phyloP scores from a whole-genome alignment of 2,113 vertebrate genomes.

The Arvicanthis niloticus region DNA sequence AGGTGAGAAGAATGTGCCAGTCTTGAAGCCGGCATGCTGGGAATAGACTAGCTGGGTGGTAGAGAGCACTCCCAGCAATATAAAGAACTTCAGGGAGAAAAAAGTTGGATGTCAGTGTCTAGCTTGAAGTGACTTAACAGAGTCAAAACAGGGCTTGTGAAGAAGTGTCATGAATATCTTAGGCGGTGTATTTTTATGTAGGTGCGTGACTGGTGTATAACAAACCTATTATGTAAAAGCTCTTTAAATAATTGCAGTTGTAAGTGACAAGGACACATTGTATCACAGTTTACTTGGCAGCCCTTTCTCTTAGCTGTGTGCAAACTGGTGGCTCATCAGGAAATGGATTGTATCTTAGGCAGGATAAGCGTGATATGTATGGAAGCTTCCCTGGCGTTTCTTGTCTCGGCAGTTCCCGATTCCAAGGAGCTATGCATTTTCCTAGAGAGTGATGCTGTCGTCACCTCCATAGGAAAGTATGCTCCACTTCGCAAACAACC shows the following conservation, averaged over 20 bases:
- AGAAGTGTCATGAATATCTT: constrained; percentile 1
- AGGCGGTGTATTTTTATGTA: background rate
- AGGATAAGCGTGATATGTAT: background rate
- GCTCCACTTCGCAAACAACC: background rate
- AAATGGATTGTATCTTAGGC: background rate
- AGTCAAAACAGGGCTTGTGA: background rate
- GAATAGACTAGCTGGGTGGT: background rate
- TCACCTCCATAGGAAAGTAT: background rate
- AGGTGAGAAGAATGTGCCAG: background rate
- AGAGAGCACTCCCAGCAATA: background rate
- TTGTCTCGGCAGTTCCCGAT: background rate
- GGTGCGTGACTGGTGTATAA: background rate
- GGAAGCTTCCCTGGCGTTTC: background rate
- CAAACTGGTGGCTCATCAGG: constrained; percentile 6
- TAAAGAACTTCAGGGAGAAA: background rate
- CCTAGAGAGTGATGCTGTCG: background rate
- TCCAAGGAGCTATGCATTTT: background rate
- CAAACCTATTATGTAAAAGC: constrained; percentile 12
- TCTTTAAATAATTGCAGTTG: background rate
- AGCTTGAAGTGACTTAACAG: constrained; percentile 16
- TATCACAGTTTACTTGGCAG: background rate
- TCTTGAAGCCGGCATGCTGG: background rate
- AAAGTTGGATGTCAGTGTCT: background rate
- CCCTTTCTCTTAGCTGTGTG: background rate
- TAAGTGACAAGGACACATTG: background rate